These are phyloP conservation scores for Sussaba pulchella DNA, from an alignment of 2,888 invertebrate species.

Conservation along the genomic window DNA sequence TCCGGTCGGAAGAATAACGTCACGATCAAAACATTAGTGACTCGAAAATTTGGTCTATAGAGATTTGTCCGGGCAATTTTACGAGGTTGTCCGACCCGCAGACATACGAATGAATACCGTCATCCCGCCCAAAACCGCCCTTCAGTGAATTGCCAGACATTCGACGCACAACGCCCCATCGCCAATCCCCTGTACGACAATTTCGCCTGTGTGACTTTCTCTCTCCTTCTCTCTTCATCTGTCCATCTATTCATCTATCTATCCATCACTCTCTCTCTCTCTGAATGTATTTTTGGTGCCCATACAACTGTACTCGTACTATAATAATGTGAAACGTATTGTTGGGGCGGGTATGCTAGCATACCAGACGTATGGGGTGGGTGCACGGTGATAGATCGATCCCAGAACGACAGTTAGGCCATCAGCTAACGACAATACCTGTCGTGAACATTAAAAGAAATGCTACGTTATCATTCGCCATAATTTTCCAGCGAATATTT, in stretches of 20 bases:
- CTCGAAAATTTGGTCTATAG: constrained; percentile 56
- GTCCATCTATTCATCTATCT: no score
- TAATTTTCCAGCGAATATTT: constrained; percentile 27
- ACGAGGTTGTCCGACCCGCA: constrained; percentile 70
- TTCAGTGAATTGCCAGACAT: constrained; percentile 69
- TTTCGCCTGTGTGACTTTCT: constrained; percentile 67
- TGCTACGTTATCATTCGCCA: constrained; percentile 26
- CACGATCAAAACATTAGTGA: constrained; percentile 63
- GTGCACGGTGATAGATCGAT: constrained; percentile 57
- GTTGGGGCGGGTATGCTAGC: constrained; percentile 72
- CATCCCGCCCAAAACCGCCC: constrained; percentile 72
- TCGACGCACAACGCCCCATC: constrained; percentile 74
- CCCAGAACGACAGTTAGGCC: constrained; percentile 41
- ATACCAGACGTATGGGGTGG: constrained; percentile 20
- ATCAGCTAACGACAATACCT: constrained; percentile 35
- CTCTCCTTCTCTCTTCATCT: constrained; percentile 13
- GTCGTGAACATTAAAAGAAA: constrained; percentile 30
- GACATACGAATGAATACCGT: constrained; percentile 71
- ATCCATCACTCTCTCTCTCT: constrained; percentile 22
- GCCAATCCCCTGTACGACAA: constrained; percentile 71
- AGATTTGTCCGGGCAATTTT: constrained; percentile 77
- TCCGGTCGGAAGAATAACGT: constrained; percentile 51
- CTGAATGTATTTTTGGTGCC: constrained; percentile 49
- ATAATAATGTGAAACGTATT: constrained; percentile 74
- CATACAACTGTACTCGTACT: constrained; percentile 18